Percentiles rank a stretch among this genome's conserved stretches.
phyloP scores from a whole-genome alignment of 2,113 vertebrate genomes.

The Anolis sagrei region DNA sequence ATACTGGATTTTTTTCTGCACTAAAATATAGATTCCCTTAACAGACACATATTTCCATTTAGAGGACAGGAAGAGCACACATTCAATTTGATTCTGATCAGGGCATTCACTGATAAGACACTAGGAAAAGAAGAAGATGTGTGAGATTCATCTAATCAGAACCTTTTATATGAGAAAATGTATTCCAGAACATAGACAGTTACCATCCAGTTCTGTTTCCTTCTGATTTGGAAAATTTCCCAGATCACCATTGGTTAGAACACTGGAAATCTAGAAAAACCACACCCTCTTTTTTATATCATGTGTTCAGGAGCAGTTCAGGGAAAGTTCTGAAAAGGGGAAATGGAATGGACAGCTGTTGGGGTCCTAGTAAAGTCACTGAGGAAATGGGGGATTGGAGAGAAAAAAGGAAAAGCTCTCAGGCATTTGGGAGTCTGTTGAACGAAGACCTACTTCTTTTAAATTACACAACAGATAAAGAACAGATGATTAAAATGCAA shows the following conservation, averaged over 20 bases:
- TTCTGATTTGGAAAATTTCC: neutral
- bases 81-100: neutral
- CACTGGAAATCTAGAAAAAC: neutral
- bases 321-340: neutral
- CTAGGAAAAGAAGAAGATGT: neutral
- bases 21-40: slow-evolving; percentile 27
- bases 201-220: neutral
- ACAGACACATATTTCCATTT: neutral
- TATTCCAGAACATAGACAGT: neutral
- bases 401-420: neutral
- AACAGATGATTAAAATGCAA: slow-evolving; percentile 62
- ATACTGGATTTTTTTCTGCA: neutral
- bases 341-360: neutral
- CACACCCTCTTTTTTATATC: neutral
- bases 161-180: neutral
- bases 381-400: neutral
- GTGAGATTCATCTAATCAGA: neutral
- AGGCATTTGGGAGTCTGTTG: slow-evolving; percentile 31
- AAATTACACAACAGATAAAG: slow-evolving; percentile 44
- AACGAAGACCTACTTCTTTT: slow-evolving; percentile 18
- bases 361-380: neutral
- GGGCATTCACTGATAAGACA: accelerated
- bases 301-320: neutral
- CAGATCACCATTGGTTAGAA: neutral
- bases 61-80: accelerated